A percentile compares a stretch with the other conserved stretches of the same genome.
Evolutionary conservation across 2,113 vertebrate species (phyloP).

Genomic region (Charadrius vociferus): DNA sequence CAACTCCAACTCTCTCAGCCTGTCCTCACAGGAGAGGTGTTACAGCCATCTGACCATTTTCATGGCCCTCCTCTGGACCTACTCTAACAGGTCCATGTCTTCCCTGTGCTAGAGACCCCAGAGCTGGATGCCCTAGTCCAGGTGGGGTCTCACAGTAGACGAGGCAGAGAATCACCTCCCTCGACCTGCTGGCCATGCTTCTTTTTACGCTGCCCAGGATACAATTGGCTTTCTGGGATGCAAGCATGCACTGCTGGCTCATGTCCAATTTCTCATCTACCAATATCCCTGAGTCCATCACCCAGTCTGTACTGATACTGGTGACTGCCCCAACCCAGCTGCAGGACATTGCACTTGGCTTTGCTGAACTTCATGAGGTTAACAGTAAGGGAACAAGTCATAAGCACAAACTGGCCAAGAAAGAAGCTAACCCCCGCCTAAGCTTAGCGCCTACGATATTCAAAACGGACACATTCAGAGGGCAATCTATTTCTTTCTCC

Average conservation of each 20-base stretch:
- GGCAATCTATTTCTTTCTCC: constrained; percentile 11
- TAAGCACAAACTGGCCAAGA: background rate
- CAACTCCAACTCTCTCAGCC: background rate
- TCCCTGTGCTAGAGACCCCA: background rate
- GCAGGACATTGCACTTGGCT: background rate
- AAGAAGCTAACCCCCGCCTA: background rate
- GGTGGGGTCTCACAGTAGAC: background rate
- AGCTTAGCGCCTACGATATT: background rate
- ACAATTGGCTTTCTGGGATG: background rate
- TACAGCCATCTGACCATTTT: background rate
- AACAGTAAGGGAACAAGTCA: background rate
- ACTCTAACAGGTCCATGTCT: background rate
- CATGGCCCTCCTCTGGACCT: background rate
- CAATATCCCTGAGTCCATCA: background rate
- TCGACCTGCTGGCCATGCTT: rapidly evolving
- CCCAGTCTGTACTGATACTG: background rate
- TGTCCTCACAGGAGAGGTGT: rapidly evolving
- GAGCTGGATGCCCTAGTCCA: rapidly evolving
- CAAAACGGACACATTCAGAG: background rate
- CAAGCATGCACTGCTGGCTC: rapidly evolving
- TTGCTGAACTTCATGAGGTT: background rate
- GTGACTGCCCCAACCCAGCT: background rate
- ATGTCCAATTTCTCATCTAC: rapidly evolving
- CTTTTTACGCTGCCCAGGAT: background rate
- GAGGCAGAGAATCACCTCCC: background rate